Conservation (phyloP, 2,888 invertebrate species). For the Harpagoxenus sublaevis region DNA sequence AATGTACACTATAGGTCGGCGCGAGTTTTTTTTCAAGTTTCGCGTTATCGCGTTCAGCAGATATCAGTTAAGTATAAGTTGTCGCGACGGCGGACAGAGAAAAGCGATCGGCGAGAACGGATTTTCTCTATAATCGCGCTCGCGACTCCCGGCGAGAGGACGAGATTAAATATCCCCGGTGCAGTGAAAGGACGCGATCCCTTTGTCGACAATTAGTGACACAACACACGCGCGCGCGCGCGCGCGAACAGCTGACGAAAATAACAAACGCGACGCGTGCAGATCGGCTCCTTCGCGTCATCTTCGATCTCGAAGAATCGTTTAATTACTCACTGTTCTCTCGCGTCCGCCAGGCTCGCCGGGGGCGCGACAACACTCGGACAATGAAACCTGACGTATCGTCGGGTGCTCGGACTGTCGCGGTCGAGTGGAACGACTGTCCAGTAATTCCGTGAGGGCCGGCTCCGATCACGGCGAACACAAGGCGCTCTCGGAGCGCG, state of each 20-base stretch:
- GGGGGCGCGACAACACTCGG: not conserved
- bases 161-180: not conserved
- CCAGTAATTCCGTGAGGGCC: not conserved
- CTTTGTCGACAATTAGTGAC: not conserved
- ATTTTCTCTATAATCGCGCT: not conserved
- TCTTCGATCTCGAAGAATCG: not conserved
- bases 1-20: not conserved
- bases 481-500: not conserved
- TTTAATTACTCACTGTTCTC: not conserved
- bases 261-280: not conserved
- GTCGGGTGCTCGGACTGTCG: not conserved
- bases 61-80: not conserved
- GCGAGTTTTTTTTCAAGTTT: too few relatives aligned
- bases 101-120: not conserved
- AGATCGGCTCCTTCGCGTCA: too few relatives aligned
- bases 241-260: conserved; percentile 33
- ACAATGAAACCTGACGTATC: not conserved
- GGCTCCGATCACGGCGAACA: not conserved
- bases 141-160: not conserved
- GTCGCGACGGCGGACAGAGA: not conserved
- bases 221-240: not conserved
- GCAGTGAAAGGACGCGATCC: not conserved
- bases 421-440: not conserved
- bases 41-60: not conserved
- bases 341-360: not conserved